These are phyloP conservation scores for Cheirogaleus major DNA, from an alignment of 2,797 vertebrate genomes.

Conservation along the genomic window DNA sequence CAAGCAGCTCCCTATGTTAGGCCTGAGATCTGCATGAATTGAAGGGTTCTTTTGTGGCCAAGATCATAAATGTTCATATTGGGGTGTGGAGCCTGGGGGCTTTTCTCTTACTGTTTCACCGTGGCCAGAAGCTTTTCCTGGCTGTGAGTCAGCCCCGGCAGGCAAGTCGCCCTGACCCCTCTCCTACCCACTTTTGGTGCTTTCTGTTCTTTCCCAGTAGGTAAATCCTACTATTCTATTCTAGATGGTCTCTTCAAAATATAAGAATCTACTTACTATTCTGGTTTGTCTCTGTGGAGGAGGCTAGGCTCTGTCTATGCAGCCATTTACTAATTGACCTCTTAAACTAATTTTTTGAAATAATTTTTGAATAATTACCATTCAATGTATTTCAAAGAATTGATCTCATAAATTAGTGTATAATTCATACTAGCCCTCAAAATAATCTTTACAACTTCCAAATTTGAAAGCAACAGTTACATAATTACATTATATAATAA, in stretches of 20 bases:
- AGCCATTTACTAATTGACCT: not conserved
- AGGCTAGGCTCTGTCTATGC: not conserved
- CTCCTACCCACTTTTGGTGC: not conserved
- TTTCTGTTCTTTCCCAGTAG: not conserved
- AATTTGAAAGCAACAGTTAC: not conserved
- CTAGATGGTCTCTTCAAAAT: not conserved
- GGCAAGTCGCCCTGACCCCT: not conserved
- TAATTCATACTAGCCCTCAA: not conserved
- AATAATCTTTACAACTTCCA: not conserved
- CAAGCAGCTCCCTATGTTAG: no score
- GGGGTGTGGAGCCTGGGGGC: no score
- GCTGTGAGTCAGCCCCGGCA: no score
- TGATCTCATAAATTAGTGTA: not conserved
- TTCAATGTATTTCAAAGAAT: not conserved
- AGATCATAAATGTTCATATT: no score
- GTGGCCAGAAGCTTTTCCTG: no score
- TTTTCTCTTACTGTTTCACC: no score
- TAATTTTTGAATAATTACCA: not conserved
- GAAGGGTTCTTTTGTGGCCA: no score
- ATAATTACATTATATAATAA: not conserved
- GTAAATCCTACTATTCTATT: not conserved
- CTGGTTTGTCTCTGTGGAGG: not conserved
- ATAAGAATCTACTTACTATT: no score
- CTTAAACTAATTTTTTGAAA: not conserved
- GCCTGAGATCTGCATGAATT: no score